A percentile compares a stretch with the other conserved stretches of the same genome.
Evolutionary conservation across 92 coral and sea anemone species (phyloP).

Genomic region (Porites evermanni): DNA sequence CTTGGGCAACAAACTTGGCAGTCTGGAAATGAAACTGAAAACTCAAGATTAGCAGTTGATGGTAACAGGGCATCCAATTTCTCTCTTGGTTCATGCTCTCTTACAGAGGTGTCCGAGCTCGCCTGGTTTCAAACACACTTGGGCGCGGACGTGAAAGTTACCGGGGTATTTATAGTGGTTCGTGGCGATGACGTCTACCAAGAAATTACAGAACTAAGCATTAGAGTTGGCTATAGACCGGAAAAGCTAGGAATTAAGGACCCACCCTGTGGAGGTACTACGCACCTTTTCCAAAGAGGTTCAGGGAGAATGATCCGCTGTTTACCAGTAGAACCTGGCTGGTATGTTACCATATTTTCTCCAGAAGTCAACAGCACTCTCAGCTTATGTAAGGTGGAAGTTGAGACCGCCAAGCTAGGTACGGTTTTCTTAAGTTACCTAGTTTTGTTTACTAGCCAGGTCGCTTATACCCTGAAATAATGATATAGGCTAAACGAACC

Average conservation of each 20-base stretch:
- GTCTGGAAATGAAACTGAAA: constrained; percentile 18
- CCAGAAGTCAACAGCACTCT: constrained; percentile 10
- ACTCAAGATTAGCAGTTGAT: constrained; percentile 17
- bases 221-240: not conserved
- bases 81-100: constrained; percentile 20
- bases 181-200: constrained; percentile 23
- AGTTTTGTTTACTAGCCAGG: no score
- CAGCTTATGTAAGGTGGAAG: constrained; percentile 37
- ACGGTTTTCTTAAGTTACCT: not conserved
- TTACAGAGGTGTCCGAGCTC: constrained; percentile 10
- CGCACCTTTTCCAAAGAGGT: constrained; percentile 13
- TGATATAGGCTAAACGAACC: no score
- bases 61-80: constrained; percentile 18
- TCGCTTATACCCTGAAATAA: no score
- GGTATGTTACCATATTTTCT: constrained; percentile 16
- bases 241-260: not conserved
- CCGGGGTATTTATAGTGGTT: constrained; percentile 11
- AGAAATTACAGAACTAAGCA: not conserved
- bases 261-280: constrained; percentile 18
- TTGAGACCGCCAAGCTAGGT: constrained; percentile 32
- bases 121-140: constrained; percentile 23
- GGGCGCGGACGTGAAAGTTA: not conserved
- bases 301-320: constrained; percentile 9
- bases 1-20: constrained; percentile 5
- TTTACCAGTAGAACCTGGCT: constrained; percentile 1